Conservation (phyloP, 2,888 invertebrate species). For the Agrotis ipsilon region DNA sequence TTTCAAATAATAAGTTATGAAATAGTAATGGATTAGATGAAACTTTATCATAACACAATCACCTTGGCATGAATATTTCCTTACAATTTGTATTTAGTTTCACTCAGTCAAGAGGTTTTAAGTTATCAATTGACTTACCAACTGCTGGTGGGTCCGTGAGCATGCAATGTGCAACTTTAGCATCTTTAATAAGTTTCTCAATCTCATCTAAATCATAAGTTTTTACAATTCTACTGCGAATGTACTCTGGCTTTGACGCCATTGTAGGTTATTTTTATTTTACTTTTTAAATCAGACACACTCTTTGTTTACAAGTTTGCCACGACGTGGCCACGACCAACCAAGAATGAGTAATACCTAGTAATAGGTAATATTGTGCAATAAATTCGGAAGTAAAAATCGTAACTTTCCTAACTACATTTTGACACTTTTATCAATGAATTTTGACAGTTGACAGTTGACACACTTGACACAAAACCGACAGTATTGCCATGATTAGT, state of each 20-base stretch:
- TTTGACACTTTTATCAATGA: conserved; percentile 31
- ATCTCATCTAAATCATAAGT: conserved; percentile 90
- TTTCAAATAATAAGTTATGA: conserved; percentile 11
- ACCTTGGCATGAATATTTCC: not conserved
- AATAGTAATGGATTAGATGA: conserved; percentile 12
- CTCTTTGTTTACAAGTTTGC: conserved; percentile 27
- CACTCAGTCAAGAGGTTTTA: not conserved
- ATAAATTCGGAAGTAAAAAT: conserved; percentile 12
- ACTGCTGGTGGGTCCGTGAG: conserved; percentile 88
- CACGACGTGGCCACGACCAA: conserved; percentile 18
- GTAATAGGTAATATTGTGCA: conserved; percentile 49
- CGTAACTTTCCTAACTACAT: conserved; percentile 27
- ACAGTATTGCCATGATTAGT: no score
- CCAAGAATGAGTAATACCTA: conserved; percentile 2
- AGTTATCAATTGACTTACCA: conserved; percentile 78
- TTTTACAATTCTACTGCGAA: conserved; percentile 83
- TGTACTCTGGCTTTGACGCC: conserved; percentile 77
- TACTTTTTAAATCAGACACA: not conserved
- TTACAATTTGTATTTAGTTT: not conserved
- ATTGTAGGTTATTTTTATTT: conserved; percentile 66
- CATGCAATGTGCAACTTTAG: conserved; percentile 92
- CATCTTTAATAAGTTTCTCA: conserved; percentile 87
- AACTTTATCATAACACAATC: not conserved
- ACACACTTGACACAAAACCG: no score
- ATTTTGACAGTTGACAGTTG: conserved; percentile 7